Evolutionary conservation across 1,140 invertebrate species (phyloP).

Genomic region (Drosophila ficusphila): DNA sequence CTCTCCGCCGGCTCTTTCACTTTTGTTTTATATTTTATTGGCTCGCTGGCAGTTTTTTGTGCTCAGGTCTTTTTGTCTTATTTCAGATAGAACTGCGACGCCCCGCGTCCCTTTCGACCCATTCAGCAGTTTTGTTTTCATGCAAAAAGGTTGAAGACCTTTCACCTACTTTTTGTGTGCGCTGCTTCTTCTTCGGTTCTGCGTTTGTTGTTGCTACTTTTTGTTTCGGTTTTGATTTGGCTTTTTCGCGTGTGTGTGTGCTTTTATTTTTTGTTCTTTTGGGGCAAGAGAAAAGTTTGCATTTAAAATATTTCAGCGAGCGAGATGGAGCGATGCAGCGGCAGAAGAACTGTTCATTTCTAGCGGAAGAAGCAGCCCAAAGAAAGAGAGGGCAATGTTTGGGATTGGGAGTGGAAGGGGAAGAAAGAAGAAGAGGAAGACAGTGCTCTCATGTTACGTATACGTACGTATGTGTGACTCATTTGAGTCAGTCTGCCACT

Average conservation of each 20-base stretch:
- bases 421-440: background rate
- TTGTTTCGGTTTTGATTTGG: conserved; percentile 31
- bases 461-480: conserved; percentile 8
- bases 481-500: conserved; percentile 35
- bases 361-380: conserved; percentile 7
- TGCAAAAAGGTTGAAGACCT: conserved; percentile 81
- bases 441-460: conserved; percentile 33
- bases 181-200: conserved; percentile 18
- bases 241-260: background rate
- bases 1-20: conserved; percentile 39
- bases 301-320: conserved; percentile 39
- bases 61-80: conserved; percentile 39
- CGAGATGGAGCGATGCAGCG: conserved; percentile 15
- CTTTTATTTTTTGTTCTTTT: conserved; percentile 9
- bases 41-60: conserved; percentile 31
- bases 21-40: conserved; percentile 51
- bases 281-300: conserved; percentile 21
- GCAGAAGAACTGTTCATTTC: conserved; percentile 24
- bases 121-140: conserved; percentile 75
- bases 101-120: conserved; percentile 30
- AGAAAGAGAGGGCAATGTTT: background rate
- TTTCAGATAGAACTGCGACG: conserved; percentile 54
- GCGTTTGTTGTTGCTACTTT: conserved; percentile 31
- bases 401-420: background rate
- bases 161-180: conserved; percentile 76